phyloP scores from a whole-genome alignment of 2,113 vertebrate genomes.

The Melanerpes formicivorus region DNA sequence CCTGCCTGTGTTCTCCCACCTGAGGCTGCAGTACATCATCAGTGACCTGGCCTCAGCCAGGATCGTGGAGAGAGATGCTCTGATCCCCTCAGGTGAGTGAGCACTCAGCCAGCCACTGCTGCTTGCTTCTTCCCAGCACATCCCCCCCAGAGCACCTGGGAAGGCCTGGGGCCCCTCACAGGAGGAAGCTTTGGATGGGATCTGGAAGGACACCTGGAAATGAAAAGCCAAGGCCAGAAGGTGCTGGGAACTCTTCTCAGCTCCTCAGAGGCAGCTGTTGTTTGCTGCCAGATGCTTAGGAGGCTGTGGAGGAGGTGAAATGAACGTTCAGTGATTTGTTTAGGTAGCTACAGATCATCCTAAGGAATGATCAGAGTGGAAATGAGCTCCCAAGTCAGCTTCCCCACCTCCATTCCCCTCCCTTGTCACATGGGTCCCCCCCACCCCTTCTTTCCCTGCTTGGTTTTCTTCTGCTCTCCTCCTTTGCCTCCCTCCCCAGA shows the following conservation, averaged over 20 bases:
- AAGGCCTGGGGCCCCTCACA: background rate
- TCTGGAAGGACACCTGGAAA: background rate
- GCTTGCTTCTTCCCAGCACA: background rate
- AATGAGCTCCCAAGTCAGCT: too few species aligned
- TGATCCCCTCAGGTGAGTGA: constrained; percentile 87
- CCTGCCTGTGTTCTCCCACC: constrained; percentile 82
- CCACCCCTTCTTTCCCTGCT: background rate
- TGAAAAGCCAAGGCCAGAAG: background rate
- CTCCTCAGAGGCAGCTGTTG: background rate
- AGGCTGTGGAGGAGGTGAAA: background rate
- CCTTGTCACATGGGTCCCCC: too few species aligned
- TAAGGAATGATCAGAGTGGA: too few species aligned
- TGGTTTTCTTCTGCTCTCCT: background rate
- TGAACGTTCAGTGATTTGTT: background rate
- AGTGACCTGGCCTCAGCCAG: constrained; percentile 93
- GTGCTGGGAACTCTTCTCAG: background rate
- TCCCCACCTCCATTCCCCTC: too few species aligned
- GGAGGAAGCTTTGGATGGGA: background rate
- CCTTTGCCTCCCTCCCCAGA: too few species aligned
- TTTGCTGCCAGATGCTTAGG: background rate
- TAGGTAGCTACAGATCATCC: too few species aligned
- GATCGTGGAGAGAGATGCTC: constrained; percentile 90
- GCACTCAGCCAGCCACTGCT: rapidly evolving
- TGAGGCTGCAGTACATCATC: constrained; percentile 94
- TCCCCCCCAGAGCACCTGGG: background rate